A percentile compares a stretch with the other conserved stretches of the same genome.
phyloP scores from a whole-genome alignment of 1,140 invertebrate species.

The Drosophila tani region DNA sequence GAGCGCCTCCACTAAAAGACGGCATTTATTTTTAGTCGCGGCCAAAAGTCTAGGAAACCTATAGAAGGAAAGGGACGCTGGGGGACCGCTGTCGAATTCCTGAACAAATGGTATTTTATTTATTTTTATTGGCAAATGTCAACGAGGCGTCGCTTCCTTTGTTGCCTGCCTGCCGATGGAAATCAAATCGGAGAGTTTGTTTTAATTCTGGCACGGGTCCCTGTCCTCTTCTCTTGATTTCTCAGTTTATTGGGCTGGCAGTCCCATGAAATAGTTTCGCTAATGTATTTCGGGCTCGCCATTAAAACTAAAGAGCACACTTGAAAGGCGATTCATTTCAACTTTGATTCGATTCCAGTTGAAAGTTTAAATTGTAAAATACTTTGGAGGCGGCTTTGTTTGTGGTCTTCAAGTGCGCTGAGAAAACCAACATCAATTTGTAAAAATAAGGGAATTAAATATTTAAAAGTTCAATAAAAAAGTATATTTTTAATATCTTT shows the following conservation, averaged over 20 bases:
- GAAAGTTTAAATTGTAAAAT: conserved; percentile 11
- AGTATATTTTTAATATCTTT: not conserved
- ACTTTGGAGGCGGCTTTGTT: not conserved
- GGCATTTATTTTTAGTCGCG: conserved; percentile 75
- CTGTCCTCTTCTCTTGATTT: not conserved
- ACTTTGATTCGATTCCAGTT: conserved; percentile 18
- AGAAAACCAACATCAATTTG: not conserved
- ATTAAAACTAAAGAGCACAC: conserved; percentile 31
- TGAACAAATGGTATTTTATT: conserved; percentile 77
- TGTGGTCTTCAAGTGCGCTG: not conserved
- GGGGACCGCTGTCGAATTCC: conserved; percentile 32
- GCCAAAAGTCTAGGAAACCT: conserved; percentile 32
- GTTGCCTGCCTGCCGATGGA: conserved; percentile 44
- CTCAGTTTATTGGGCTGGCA: conserved; percentile 29
- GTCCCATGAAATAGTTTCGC: conserved; percentile 49
- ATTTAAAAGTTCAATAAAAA: no score
- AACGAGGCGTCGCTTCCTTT: conserved; percentile 72
- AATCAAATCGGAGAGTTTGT: conserved; percentile 57
- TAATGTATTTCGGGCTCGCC: conserved; percentile 44
- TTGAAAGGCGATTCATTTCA: conserved; percentile 17
- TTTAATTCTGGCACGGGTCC: conserved; percentile 51
- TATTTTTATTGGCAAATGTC: conserved; percentile 82
- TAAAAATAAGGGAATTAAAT: not conserved
- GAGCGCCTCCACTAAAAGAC: conserved; percentile 62
- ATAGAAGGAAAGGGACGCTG: conserved; percentile 1